Evolutionary conservation across 2,888 invertebrate genomes (phyloP).

Genomic region (Dicyrtomina minuta): DNA sequence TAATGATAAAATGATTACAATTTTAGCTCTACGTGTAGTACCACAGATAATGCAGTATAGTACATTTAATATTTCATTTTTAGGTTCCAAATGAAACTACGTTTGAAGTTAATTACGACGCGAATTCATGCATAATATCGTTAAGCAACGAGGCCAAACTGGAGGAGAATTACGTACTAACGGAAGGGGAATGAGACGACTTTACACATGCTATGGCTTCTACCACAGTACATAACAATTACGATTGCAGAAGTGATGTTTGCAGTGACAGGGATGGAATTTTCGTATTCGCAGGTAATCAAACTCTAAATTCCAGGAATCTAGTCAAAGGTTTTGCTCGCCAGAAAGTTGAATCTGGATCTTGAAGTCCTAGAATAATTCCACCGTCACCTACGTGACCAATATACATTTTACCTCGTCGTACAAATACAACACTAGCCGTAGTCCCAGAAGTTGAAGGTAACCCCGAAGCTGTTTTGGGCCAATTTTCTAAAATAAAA

Average conservation of each 20-base stretch:
- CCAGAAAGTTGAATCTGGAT: conserved; percentile 62
- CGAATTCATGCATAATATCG: neutral
- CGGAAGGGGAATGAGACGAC: neutral
- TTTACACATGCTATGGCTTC: conserved; percentile 72
- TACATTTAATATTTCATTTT: neutral
- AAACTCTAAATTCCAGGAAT: too few relatives aligned
- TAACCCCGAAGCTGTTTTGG: conserved; percentile 89
- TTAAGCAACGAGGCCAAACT: too few relatives aligned
- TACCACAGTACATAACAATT: conserved; percentile 90
- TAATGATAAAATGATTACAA: too few relatives aligned
- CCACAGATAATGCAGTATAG: too few relatives aligned
- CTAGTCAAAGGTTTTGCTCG: conserved; percentile 77
- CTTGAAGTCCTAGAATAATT: conserved; percentile 82
- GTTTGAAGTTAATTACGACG: neutral
- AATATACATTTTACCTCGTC: conserved; percentile 89
- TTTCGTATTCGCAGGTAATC: conserved; percentile 84
- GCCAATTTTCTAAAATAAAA: conserved; percentile 96
- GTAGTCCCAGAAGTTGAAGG: conserved; percentile 98
- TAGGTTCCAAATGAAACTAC: neutral
- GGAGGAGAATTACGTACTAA: too few relatives aligned
- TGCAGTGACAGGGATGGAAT: conserved; percentile 91
- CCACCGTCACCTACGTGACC: conserved; percentile 99
- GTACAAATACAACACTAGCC: conserved; percentile 91
- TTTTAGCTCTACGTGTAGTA: too few relatives aligned
- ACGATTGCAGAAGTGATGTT: conserved; percentile 95